Evolutionary conservation across 37 sponge, comb jelly and placozoan species (phyloP), one percentile per base, ranked within the genome.

Genomic region (Beroe forskalii): DNA sequence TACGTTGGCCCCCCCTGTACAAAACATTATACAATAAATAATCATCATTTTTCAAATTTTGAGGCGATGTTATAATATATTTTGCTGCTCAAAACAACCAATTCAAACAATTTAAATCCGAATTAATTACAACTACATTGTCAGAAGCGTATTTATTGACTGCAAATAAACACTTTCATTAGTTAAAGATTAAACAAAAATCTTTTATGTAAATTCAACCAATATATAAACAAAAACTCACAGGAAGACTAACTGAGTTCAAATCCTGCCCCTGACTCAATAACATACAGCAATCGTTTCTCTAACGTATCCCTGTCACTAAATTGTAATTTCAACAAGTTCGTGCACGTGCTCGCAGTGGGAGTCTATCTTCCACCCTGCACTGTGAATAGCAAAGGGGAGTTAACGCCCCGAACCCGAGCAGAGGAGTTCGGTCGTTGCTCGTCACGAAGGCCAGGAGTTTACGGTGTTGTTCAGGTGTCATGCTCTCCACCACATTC

Each of bases 331-430:
- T 80, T 80, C 55, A 80, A 27, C 25, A 80, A 27, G 60, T 80
- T 80, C 86, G 41, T 80, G 41, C 86, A 80, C 17, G 86, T 80
- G 35, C 86, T 80, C 8, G 86, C 86, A 41, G 86, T 80, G 1
- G 86, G 44, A 80, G 55, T 23, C 86, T 23, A 55, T 80, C 86
- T 27, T 80, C 86, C 0, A n/a, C 86, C 86, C 86, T 42, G 86
- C 86, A 80, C 86, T 80, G 86, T 80, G 86, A 4, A 80, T 24
- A 48, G 86, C 86, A 80, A 80, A 80, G n/a, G 41, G 86, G 86
- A 22, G n/a, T 32, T 37, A 80, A 22, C 39, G 60, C 22, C 24
- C 40, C 40, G 55, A 80, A 80, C 25, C 86, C 86, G 4, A 80
- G 30, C 30, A 80, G 22, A 1, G 86, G 86, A 22, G 86, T 80